Evolutionary conservation across 37 sponge, comb jelly and placozoan genomes (phyloP).

Genomic region (Agelas oroides): DNA sequence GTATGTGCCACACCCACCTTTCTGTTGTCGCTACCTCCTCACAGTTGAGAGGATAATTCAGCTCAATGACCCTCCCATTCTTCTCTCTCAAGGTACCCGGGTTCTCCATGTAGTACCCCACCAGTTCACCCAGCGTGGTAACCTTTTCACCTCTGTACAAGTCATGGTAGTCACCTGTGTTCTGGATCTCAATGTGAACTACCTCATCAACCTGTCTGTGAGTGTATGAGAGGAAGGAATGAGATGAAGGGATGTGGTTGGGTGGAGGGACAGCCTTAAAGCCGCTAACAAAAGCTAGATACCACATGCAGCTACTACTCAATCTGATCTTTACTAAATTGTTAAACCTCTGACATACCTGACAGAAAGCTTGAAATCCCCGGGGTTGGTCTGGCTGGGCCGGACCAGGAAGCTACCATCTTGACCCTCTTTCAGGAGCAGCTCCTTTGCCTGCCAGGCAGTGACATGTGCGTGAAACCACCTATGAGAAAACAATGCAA

Average conservation of each 20-base stretch:
- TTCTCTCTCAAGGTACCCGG: conserved; percentile 89
- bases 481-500: too few species aligned
- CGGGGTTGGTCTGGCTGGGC: conserved; percentile 82
- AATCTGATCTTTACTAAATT: too few species aligned
- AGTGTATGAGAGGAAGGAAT: too few species aligned
- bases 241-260: too few species aligned
- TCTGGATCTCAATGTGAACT: conserved; percentile 94
- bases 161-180: conserved; percentile 91
- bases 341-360: conserved; percentile 32
- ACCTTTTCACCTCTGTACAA: conserved; percentile 97
- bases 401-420: conserved; percentile 88
- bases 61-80: conserved; percentile 85
- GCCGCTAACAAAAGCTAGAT: not conserved
- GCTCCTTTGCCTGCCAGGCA: conserved; percentile 81
- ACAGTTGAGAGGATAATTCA: conserved; percentile 78
- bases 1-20: conserved; percentile 42
- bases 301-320: too few species aligned
- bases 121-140: conserved; percentile 90
- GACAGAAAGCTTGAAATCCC: conserved; percentile 92
- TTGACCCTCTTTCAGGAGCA: conserved; percentile 65
- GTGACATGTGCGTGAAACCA: conserved; percentile 92
- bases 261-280: not conserved
- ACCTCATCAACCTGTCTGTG: conserved; percentile 77
- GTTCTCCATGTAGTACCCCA: conserved; percentile 92
- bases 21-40: conserved; percentile 91